Evolutionary conservation across 2,113 vertebrate species (phyloP).

Genomic region (Columba livia): DNA sequence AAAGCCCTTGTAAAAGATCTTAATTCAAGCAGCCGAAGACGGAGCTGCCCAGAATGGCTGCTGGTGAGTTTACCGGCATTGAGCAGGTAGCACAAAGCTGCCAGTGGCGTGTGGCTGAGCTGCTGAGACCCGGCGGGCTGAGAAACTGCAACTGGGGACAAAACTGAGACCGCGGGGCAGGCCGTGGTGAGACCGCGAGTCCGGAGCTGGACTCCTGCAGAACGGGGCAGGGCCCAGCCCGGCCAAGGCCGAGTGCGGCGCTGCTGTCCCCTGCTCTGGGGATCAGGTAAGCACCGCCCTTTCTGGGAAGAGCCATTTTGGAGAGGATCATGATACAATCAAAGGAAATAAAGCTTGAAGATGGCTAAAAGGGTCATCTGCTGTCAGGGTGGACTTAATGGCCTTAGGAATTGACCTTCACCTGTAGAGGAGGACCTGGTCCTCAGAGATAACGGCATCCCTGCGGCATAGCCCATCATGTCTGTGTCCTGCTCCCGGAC

Average conservation of each 20-base stretch:
- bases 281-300: not conserved
- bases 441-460: not conserved
- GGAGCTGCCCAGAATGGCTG: conserved; percentile 54
- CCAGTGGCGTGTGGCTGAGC: not conserved
- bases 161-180: not conserved
- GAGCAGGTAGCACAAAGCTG: not conserved
- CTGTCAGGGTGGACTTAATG: not conserved
- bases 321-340: not conserved
- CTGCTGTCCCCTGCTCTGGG: not conserved
- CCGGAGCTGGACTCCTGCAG: not conserved
- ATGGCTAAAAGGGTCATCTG: not conserved
- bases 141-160: not conserved
- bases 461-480: not conserved
- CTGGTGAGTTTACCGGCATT: not conserved
- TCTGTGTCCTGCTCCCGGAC: not conserved
- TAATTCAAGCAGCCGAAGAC: conserved; percentile 58
- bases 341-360: not conserved
- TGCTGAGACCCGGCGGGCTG: not conserved
- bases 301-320: not conserved
- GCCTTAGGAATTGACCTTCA: not conserved
- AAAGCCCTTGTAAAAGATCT: conserved; percentile 63
- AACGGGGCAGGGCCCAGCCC: not conserved
- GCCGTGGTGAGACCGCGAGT: not conserved
- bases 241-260: fast-evolving
- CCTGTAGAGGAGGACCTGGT: not conserved